Conservation (phyloP, 2,797 vertebrate species). For the Eospalax fontanierii region DNA sequence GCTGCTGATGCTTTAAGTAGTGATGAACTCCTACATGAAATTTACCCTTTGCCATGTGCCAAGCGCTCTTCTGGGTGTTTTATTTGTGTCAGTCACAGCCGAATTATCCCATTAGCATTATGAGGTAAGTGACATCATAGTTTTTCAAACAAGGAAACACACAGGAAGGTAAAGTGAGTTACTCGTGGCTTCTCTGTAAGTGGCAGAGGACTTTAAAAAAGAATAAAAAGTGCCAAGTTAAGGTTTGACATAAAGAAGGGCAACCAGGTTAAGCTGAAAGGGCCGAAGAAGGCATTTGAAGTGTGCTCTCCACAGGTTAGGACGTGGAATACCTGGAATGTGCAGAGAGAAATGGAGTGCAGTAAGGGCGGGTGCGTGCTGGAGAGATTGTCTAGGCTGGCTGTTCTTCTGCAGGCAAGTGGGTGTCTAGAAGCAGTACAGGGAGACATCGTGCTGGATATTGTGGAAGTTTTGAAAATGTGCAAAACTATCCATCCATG, state of each 20-base stretch:
- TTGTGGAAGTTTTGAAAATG: conserved; percentile 50
- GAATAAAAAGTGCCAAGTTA: conserved; percentile 10
- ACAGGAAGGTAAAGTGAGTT: background rate
- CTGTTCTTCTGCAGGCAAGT: background rate
- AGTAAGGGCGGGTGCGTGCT: background rate
- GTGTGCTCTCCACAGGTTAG: background rate
- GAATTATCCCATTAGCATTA: background rate
- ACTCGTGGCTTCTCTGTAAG: background rate
- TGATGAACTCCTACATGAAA: background rate
- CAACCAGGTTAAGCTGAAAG: background rate
- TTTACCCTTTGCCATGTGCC: background rate
- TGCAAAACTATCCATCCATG: conserved; percentile 66
- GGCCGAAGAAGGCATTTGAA: background rate
- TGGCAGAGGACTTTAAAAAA: background rate
- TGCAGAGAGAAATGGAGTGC: background rate
- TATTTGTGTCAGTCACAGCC: background rate
- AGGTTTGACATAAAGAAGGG: background rate
- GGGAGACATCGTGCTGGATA: background rate
- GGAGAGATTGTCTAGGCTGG: background rate
- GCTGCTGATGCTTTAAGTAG: background rate
- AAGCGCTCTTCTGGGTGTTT: background rate
- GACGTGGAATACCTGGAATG: background rate
- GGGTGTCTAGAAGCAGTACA: background rate
- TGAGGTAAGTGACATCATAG: background rate
- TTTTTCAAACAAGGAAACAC: conserved; percentile 53